These are phyloP conservation scores for Nasonia longicornis DNA, from an alignment of 1,140 invertebrate species.

Conservation along the genomic window DNA sequence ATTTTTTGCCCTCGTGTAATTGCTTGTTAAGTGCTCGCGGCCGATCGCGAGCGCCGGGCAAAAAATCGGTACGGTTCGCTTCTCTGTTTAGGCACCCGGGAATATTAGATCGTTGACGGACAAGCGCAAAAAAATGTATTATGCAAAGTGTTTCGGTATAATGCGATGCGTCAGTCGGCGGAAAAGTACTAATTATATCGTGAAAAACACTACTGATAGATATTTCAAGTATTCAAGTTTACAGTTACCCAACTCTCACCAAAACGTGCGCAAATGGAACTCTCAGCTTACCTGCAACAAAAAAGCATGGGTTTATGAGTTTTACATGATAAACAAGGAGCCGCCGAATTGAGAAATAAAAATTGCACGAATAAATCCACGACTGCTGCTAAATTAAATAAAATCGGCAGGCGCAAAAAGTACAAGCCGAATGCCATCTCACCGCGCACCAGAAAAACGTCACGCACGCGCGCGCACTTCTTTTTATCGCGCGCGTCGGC, in stretches of 20 bases:
- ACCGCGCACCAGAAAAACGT: too few species aligned
- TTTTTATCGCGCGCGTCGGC: constrained; percentile 12
- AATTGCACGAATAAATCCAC: neutral
- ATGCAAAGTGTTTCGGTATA: neutral
- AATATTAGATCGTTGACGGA: neutral
- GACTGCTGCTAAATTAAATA: neutral
- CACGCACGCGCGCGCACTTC: neutral
- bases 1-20: neutral
- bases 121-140: neutral
- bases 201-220: neutral
- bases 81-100: neutral
- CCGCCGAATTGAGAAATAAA: too few species aligned
- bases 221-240: neutral
- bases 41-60: neutral
- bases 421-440: too few species aligned
- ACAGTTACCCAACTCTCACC: too few species aligned
- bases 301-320: neutral
- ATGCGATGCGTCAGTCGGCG: too few species aligned
- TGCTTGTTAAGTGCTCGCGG: neutral
- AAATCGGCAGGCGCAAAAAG: too few species aligned
- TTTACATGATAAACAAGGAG: neutral
- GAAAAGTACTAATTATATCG: neutral
- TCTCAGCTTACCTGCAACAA: neutral
- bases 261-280: neutral
- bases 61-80: neutral